These are phyloP conservation scores for Melinaea marsaeus DNA, from an alignment of 2,888 invertebrate species.

Conservation along the genomic window DNA sequence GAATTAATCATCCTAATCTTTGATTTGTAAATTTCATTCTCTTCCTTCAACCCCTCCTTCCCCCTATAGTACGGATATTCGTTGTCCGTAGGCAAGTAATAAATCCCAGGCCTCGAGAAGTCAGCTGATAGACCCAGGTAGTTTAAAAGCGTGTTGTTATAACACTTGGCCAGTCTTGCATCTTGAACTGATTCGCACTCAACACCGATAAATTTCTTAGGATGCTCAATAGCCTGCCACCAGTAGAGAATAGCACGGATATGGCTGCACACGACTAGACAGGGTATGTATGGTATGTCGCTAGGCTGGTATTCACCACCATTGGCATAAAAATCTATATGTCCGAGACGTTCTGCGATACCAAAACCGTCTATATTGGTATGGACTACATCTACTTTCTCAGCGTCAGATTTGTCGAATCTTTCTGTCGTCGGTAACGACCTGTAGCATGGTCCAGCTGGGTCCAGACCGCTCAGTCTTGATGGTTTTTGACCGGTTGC, in stretches of 20 bases:
- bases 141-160: conserved; percentile 51
- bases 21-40: conserved; percentile 60
- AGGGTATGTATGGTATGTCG: conserved; percentile 60
- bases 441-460: conserved; percentile 67
- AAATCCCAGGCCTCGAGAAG: conserved; percentile 57
- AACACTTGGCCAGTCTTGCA: conserved; percentile 61
- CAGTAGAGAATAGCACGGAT: conserved; percentile 54
- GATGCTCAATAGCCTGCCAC: conserved; percentile 68
- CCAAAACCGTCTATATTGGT: conserved; percentile 73
- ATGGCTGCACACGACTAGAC: conserved; percentile 63
- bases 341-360: conserved; percentile 60
- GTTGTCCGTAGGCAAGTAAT: conserved; percentile 58
- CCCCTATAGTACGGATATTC: conserved; percentile 64
- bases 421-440: conserved; percentile 46
- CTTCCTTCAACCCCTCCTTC: conserved; percentile 55
- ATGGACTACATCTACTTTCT: conserved; percentile 57
- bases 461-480: conserved; percentile 62
- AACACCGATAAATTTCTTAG: conserved; percentile 59
- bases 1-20: conserved; percentile 47
- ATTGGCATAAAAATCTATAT: conserved; percentile 65
- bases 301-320: conserved; percentile 68
- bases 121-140: conserved; percentile 56
- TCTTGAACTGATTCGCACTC: conserved; percentile 60
- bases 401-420: conserved; percentile 48
- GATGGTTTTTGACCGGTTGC: conserved; percentile 55